Evolutionary conservation across 2,888 invertebrate genomes (phyloP), one percentile per base, ranked within the genome.

Genomic region (Eugnorisma glareosa): DNA sequence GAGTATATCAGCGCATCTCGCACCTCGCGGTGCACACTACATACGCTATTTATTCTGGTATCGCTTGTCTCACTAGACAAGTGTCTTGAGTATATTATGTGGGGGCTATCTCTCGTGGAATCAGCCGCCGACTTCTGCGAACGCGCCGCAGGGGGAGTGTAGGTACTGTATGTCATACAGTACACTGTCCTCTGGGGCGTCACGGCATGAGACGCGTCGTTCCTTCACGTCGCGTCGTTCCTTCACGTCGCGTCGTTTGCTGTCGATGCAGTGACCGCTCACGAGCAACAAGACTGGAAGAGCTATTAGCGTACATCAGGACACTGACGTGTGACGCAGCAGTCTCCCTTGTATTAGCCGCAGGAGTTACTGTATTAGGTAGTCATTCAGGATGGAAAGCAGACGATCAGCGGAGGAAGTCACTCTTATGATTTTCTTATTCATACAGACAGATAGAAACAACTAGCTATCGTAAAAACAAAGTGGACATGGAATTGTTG

Each of bases 61-160:
- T 64, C 54, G 45, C 40, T 66, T 28, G 40, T 21, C 48, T 51
- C 48, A 10, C 80, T 2, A 69, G n/a, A 40, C 43, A 28, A 72
- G 24, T 40, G 64, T 35, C 40, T 21, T 40, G 48, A 43, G 64
- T 28, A 15, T 35, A 21, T 45, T 37, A 54, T 31, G 45, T 75
- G 40, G n/a, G 10, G 59, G 43, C 28, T 66, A 43, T 51, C 28
- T 31, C 37, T 78, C 82, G 40, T 35, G 64, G 76, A 66, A 66
- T 57, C 57, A 57, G 40, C 4, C n/a, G 28, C n/a, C 40, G 24
- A 64, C n/a, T 78, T 78, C 75, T 35, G 63, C 18, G 77, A 64
- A 75, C 48, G 51, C 31, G 57, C 40, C 43, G 45, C 24, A n/a
- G n/a, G 31, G 70, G 15, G 28, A 51, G n/a, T n/a, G n/a, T n/a